A percentile compares a stretch with the other conserved stretches of the same genome.
These are phyloP conservation scores for Cyphomyrmex costatus DNA, from an alignment of 1,140 invertebrate genomes.

Conservation along the genomic window DNA sequence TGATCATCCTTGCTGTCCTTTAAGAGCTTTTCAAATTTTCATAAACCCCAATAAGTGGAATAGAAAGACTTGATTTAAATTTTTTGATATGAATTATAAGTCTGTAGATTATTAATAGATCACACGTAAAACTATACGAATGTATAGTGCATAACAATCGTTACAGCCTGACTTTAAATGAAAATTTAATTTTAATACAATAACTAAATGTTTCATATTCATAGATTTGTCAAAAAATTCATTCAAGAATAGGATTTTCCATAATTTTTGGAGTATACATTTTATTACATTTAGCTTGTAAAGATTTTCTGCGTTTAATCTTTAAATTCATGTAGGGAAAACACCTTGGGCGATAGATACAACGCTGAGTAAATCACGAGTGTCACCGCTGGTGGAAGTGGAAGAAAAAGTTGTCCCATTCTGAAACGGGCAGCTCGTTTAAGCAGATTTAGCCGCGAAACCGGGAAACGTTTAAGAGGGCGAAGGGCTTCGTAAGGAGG, in stretches of 20 bases:
- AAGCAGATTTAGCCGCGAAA: constrained; percentile 76
- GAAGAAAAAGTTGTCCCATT: constrained; percentile 65
- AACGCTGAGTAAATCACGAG: constrained; percentile 67
- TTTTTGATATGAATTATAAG: background rate
- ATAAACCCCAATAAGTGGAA: background rate
- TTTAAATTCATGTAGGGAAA: background rate
- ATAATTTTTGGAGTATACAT: background rate
- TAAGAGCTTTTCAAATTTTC: constrained; percentile 38
- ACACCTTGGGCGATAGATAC: constrained; percentile 43
- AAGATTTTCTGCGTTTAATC: background rate
- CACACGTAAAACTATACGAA: background rate
- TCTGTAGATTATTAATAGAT: background rate
- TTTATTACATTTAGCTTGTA: constrained; percentile 4
- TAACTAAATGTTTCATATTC: background rate
- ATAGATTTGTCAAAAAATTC: background rate
- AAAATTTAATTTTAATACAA: constrained; percentile 18
- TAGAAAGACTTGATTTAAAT: background rate
- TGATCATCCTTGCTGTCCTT: constrained; percentile 47
- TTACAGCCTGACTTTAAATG: background rate
- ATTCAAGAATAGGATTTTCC: background rate
- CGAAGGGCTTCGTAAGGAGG: constrained; percentile 61
- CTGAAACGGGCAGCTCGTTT: constrained; percentile 64
- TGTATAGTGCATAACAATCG: background rate
- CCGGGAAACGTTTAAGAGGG: constrained; percentile 76
- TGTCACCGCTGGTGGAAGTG: constrained; percentile 3